Evolutionary conservation across 2,888 invertebrate species (phyloP), one percentile per base, ranked within the genome.

Genomic region (Callyntrura guangdongensis): DNA sequence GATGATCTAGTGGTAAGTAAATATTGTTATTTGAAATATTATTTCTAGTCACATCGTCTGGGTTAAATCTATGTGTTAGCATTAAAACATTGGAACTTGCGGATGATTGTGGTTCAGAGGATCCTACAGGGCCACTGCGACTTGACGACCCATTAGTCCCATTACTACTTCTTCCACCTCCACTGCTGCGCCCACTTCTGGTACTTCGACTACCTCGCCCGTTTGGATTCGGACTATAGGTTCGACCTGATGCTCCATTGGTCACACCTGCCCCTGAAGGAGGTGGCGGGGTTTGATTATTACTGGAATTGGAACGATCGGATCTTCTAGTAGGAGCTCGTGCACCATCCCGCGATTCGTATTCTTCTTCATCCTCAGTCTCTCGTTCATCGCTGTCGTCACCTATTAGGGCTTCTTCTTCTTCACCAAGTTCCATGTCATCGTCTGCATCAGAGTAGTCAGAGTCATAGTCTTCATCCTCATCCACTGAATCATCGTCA

Each of bases 231-330:
- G 91, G 91, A 67, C 87, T 87, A 20, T 87, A 87, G 17, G 86
- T 91, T 47, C 81, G n/a, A 72, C 56, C 17, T 0, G 88, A 89
- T 8, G 69, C 45, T 49, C 90, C 90, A 49, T 90, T 88, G 0
- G 86, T 53, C 47, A 84, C 56, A 11, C 82, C 86, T 27, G 72
- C 69, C 12, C 86, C 87, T 17, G 92, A 83, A 0, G 91, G 91
- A 25, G 93, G 93, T 22, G 93, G 92, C 8, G 92, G 92, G 14
- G 91, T 89, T 61, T 90, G 90, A n/a, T 91, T 92, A 49, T 90
- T 92, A 59, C 93, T 93, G 12, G 93, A 92, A 47, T 92, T 93
- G 14, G 93, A 93, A 20, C 93, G 81, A 59, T 93, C 93, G 0
- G 93, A 93, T 25, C 93, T 74, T 69, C 92, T 69, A 9, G 93